Base-by-base conservation (phyloP, 2,797 vertebrate genomes). In the Schizopygopsis pylzovi region DNA sequence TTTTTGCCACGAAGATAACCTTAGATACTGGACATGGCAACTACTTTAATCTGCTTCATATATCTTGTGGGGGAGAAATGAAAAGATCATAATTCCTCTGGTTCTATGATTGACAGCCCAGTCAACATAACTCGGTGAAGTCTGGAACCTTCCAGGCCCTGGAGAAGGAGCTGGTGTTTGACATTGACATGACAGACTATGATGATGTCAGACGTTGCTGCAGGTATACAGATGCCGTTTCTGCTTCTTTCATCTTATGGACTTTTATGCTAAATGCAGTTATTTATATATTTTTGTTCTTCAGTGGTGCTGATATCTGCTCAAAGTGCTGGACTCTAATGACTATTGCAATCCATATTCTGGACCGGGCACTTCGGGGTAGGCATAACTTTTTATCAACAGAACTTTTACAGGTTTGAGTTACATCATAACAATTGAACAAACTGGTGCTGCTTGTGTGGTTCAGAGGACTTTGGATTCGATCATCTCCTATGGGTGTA, bases 101-200 rank as follows among this genome's bases (percentile, higher is more conserved):
- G 83, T 37, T 90, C 59, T 89, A 47, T 83, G 78, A 9, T 85
- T 87, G 37, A 10, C 95, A 99, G 98, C 98, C 98, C 47, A 98
- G 86, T 91, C 97, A 98, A 78, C 97, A 97, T 93, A 99, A 97
- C 93, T 96, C 97, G 0, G 96, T 99, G 87, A 99, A 97, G 89
- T 94, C 96, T 9, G 97, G 97, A n/a, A 95, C 95, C 79, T 99
- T 99, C 93, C 98, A 99, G 91, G 97, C 98, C 0, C 94, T 96
- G 90, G 98, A 98, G 92, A 99, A 99, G 90, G 98, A 99, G 92
- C 94, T 99, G 89, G 98, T 99, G 43, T 99, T 99, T 89, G 98
- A 99, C 92, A 98, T 99, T 0, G 98, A 99, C 83, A 99, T 99
- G 98, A 99, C 98, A 0, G 98, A 99, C 91, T 99, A 99, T 6